phyloP scores from a whole-genome alignment of 2,113 vertebrate species.

The Chaetura pelagica region DNA sequence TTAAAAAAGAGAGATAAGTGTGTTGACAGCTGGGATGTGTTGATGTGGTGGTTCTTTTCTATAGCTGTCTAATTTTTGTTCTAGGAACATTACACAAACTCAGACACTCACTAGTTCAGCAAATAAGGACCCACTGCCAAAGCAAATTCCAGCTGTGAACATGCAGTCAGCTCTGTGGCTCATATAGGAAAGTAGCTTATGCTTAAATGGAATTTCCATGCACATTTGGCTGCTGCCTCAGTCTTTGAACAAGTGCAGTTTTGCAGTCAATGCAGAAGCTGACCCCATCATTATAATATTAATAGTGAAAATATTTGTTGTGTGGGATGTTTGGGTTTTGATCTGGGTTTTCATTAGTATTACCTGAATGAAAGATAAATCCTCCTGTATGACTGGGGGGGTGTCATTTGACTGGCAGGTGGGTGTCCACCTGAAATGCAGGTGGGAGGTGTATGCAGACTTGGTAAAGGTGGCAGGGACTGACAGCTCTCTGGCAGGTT shows the following conservation, averaged over 20 bases:
- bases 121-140: constrained; percentile 42
- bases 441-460: neutral
- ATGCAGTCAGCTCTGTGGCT: constrained; percentile 13
- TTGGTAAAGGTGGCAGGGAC: neutral
- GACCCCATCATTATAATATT: neutral
- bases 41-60: neutral
- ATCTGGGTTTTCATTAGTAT: neutral
- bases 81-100: neutral
- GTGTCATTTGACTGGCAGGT: neutral
- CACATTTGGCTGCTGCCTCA: constrained; percentile 1
- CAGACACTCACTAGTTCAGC: constrained; percentile 2
- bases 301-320: neutral
- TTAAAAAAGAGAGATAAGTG: neutral
- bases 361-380: neutral
- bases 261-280: neutral
- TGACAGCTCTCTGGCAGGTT: rapidly evolving
- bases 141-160: constrained; percentile 61
- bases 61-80: constrained; percentile 25
- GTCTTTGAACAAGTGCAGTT: constrained; percentile 39
- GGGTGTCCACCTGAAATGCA: neutral
- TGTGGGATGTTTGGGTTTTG: neutral
- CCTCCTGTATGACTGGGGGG: rapidly evolving
- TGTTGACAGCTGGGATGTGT: neutral
- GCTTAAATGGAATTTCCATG: constrained; percentile 48
- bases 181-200: neutral